Conservation (phyloP, 2,888 invertebrate species). For the Incurvaria masculella region DNA sequence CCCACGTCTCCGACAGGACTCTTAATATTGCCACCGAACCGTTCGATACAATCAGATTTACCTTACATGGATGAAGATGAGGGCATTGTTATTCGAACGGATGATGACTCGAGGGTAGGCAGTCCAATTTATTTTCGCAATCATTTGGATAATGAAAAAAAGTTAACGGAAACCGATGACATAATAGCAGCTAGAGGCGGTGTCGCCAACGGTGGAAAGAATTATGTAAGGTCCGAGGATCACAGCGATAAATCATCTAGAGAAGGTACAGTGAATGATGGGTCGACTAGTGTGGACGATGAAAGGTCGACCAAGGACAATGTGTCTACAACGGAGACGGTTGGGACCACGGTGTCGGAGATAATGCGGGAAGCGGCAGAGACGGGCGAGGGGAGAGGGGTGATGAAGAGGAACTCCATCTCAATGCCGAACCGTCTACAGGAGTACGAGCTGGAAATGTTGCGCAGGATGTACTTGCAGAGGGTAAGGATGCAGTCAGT, state of each 20-base stretch:
- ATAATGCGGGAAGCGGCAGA: neutral
- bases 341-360: neutral
- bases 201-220: too few species aligned
- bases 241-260: too few species aligned
- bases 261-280: too few species aligned
- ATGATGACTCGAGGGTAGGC: neutral
- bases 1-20: neutral
- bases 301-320: too few species aligned
- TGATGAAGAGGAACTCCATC: constrained; percentile 56
- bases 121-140: neutral
- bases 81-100: too few species aligned
- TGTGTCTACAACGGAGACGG: neutral
- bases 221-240: too few species aligned
- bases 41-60: neutral
- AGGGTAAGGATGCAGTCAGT: neutral
- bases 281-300: too few species aligned
- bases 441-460: constrained; percentile 50
- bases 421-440: constrained; percentile 62
- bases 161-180: too few species aligned
- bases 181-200: too few species aligned
- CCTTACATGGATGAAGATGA: neutral
- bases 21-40: neutral
- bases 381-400: neutral
- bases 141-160: neutral
- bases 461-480: constrained; percentile 22